Evolutionary conservation across 2,797 vertebrate species (phyloP).

Genomic region (Sphenopsis melanotis): DNA sequence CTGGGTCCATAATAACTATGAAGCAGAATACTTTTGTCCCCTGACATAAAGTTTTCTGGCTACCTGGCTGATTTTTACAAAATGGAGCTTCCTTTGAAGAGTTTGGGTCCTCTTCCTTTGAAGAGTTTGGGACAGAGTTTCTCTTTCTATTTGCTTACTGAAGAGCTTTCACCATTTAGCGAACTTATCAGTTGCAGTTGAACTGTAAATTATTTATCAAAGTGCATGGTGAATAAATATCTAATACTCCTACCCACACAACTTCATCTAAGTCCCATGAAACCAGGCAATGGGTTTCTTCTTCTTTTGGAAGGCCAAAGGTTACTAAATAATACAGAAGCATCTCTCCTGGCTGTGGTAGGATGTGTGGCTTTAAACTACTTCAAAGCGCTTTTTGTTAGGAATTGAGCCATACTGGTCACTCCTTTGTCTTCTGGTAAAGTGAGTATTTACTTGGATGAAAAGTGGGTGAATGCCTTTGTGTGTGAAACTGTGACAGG

Average conservation of each 20-base stretch:
- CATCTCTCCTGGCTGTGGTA: constrained; percentile 61
- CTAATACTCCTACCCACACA: constrained; percentile 59
- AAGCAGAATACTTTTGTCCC: background rate
- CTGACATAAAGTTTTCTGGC: constrained; percentile 16
- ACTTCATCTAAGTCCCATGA: constrained; percentile 67
- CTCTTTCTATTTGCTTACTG: constrained; percentile 69
- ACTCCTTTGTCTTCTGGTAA: constrained; percentile 41
- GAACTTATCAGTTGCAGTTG: constrained; percentile 66
- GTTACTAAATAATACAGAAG: constrained; percentile 75
- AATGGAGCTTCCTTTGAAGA: constrained; percentile 52
- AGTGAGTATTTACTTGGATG: constrained; percentile 26
- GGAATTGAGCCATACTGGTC: constrained; percentile 37
- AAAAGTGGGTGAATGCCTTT: constrained; percentile 14
- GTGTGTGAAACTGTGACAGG: background rate
- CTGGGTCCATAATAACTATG: background rate
- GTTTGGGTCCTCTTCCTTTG: constrained; percentile 58
- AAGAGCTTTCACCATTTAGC: constrained; percentile 62
- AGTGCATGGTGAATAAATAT: constrained; percentile 72
- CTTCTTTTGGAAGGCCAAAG: constrained; percentile 70
- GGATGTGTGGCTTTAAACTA: constrained; percentile 67
- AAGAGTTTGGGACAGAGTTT: constrained; percentile 51
- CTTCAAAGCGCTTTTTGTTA: constrained; percentile 57
- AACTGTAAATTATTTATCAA: constrained; percentile 78
- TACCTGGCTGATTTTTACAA: constrained; percentile 51
- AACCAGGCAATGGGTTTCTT: constrained; percentile 70